Evolutionary conservation across 2,113 vertebrate species (phyloP).

Genomic region (Laticauda laticaudata): DNA sequence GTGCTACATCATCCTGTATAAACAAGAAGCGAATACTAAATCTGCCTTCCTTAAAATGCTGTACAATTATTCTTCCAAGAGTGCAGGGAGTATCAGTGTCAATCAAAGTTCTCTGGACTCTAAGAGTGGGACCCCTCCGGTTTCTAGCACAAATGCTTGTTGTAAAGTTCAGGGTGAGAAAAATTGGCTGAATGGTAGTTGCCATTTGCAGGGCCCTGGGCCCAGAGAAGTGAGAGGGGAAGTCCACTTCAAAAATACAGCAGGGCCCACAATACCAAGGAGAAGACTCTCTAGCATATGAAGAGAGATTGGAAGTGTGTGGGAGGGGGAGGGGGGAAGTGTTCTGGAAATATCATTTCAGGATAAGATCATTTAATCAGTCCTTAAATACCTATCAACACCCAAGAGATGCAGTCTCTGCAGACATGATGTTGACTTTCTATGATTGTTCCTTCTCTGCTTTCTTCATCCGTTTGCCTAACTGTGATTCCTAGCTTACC

Average conservation of each 20-base stretch:
- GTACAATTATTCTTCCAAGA: slow-evolving; percentile 78
- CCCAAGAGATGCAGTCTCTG: not conserved
- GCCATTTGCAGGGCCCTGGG: slow-evolving; percentile 43
- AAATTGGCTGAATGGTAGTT: slow-evolving; percentile 50
- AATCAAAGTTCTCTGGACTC: slow-evolving; percentile 65
- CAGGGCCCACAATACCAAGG: slow-evolving; percentile 52
- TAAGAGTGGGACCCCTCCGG: slow-evolving; percentile 21
- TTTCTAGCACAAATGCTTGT: not conserved
- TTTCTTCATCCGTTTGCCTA: not conserved
- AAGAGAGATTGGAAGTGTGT: not conserved
- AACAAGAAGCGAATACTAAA: slow-evolving; percentile 83
- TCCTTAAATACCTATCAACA: not conserved
- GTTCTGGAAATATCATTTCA: not conserved
- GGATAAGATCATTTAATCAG: not conserved
- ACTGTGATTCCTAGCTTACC: not conserved
- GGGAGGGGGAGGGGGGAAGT: not conserved
- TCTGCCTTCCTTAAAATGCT: slow-evolving; percentile 81
- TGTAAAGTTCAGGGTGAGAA: slow-evolving; percentile 34
- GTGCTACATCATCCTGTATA: slow-evolving; percentile 85
- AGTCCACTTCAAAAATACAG: not conserved
- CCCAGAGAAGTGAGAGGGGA: slow-evolving; percentile 31
- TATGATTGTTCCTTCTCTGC: not conserved
- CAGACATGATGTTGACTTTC: not conserved
- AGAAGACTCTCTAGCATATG: slow-evolving; percentile 75
- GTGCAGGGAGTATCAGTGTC: slow-evolving; percentile 58